Evolutionary conservation across 2,888 invertebrate species (phyloP).

Genomic region (Phaedon cochleariae): DNA sequence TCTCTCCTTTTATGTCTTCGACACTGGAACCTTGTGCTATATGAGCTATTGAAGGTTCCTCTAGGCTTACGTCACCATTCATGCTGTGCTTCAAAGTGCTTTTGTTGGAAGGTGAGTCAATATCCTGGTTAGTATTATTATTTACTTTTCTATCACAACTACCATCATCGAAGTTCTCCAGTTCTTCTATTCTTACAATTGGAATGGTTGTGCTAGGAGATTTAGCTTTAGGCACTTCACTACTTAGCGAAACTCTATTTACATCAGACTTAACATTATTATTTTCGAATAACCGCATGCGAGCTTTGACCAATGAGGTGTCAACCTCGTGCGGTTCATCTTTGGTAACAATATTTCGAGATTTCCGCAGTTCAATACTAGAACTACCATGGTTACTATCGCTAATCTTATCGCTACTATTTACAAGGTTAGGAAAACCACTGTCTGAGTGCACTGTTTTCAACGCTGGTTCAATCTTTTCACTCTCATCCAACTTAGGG

Average conservation of each 20-base stretch:
- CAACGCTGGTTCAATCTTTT: slow-evolving; percentile 7
- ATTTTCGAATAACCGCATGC: slow-evolving; percentile 60
- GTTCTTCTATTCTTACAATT: slow-evolving; percentile 11
- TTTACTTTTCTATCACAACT: background rate
- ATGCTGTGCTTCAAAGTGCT: slow-evolving; percentile 17
- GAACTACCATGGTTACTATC: slow-evolving; percentile 40
- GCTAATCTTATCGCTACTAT: slow-evolving; percentile 47
- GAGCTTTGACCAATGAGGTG: slow-evolving; percentile 58
- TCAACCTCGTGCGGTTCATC: slow-evolving; percentile 49
- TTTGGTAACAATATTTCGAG: slow-evolving; percentile 60
- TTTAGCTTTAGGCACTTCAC: slow-evolving; percentile 37
- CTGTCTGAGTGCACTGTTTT: slow-evolving; percentile 46
- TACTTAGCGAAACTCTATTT: slow-evolving; percentile 32
- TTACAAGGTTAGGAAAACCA: slow-evolving; percentile 46
- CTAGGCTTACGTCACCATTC: background rate
- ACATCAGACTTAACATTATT: slow-evolving; percentile 45
- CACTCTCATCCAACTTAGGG: slow-evolving; percentile 23
- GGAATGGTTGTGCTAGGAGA: slow-evolving; percentile 29
- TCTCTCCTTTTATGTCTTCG: background rate
- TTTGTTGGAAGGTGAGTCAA: background rate
- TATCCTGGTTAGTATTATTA: background rate
- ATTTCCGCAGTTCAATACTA: slow-evolving; percentile 41
- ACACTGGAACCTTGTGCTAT: background rate
- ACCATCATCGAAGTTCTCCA: slow-evolving; percentile 17
- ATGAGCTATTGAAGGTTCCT: background rate